These are phyloP conservation scores for Anhinga anhinga DNA, from an alignment of 2,113 vertebrate species.

Conservation along the genomic window DNA sequence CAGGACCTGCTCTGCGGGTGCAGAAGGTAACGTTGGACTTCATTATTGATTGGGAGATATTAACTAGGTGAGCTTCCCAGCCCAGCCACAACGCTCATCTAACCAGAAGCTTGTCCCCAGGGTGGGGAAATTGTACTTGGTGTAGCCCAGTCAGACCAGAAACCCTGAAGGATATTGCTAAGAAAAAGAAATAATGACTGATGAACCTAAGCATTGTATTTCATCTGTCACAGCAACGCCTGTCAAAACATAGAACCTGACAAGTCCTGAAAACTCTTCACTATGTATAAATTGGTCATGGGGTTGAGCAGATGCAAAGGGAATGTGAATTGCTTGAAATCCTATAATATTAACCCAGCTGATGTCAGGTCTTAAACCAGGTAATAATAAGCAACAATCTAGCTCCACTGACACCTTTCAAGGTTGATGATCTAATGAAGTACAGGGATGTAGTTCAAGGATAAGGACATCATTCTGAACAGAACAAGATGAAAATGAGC, in stretches of 20 bases:
- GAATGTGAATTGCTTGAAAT: neutral
- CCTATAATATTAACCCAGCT: neutral
- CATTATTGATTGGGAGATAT: neutral
- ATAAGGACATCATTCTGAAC: neutral
- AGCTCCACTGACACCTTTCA: neutral
- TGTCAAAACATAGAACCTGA: neutral
- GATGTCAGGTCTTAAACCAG: neutral
- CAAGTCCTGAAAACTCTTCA: neutral
- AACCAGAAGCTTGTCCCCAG: neutral
- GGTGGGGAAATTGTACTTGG: neutral
- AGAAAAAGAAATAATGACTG: neutral
- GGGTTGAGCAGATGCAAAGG: neutral
- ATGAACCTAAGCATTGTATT: neutral
- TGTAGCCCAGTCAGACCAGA: neutral
- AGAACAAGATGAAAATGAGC: neutral
- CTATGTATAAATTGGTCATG: neutral
- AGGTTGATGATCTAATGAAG: neutral
- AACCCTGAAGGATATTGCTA: neutral
- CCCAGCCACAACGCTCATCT: neutral
- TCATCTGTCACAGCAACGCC: neutral
- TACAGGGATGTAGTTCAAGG: neutral
- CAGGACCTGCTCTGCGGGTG: neutral
- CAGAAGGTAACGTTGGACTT: accelerated
- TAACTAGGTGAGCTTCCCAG: neutral
- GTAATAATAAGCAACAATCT: neutral